Evolutionary conservation across 1,140 invertebrate species (phyloP).

Genomic region (Lepeophtheirus salmonis): DNA sequence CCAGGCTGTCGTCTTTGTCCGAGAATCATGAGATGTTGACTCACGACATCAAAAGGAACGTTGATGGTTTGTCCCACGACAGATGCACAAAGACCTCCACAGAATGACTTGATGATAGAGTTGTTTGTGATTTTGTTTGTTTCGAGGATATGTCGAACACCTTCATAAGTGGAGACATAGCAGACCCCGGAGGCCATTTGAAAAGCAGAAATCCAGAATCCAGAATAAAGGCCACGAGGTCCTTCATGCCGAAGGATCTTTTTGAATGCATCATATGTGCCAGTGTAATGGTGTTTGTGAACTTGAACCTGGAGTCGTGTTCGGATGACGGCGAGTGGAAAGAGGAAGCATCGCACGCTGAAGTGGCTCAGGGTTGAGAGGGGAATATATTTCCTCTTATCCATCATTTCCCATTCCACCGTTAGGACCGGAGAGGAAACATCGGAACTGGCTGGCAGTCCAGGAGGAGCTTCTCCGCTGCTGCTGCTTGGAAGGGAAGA

Average conservation of each 20-base stretch:
- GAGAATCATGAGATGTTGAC: constrained; percentile 89
- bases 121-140: constrained; percentile 34
- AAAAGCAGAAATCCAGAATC: constrained; percentile 82
- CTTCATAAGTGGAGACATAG: constrained; percentile 91
- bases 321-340: constrained; percentile 90
- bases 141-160: constrained; percentile 55
- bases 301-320: constrained; percentile 79
- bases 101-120: constrained; percentile 34
- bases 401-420: constrained; percentile 99
- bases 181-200: constrained; percentile 67
- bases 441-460: no score
- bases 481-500: no score
- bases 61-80: constrained; percentile 84
- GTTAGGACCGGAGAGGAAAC: no score
- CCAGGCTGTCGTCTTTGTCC: constrained; percentile 29
- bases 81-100: constrained; percentile 63
- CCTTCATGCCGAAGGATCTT: constrained; percentile 82
- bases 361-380: constrained; percentile 71
- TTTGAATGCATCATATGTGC: constrained; percentile 66
- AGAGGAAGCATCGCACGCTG: constrained; percentile 66
- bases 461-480: no score
- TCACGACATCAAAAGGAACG: constrained; percentile 86
- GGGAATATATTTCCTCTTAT: constrained; percentile 78
- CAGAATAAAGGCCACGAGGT: constrained; percentile 63
- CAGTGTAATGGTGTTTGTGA: constrained; percentile 59